These are phyloP conservation scores for Semnopithecus entellus DNA, from an alignment of 2,113 vertebrate species.

Conservation along the genomic window DNA sequence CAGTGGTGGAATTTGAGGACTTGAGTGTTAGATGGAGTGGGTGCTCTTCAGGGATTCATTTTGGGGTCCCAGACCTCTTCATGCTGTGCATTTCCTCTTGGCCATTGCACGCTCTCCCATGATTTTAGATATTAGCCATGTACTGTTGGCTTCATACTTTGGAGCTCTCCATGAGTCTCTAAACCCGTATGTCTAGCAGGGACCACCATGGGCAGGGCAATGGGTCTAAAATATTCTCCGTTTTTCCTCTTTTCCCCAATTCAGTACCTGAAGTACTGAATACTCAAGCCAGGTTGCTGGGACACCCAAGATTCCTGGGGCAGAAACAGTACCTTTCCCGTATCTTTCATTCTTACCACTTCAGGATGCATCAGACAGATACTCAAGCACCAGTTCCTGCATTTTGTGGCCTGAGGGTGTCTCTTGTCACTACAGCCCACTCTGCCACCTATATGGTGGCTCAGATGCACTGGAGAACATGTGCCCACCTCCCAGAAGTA, in stretches of 20 bases:
- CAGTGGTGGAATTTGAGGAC: rapidly evolving
- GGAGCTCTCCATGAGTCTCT: not conserved
- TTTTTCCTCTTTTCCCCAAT: not conserved
- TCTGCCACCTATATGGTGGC: not conserved
- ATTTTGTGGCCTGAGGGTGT: not conserved
- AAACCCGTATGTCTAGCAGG: not conserved
- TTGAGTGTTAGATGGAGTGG: not conserved
- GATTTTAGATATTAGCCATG: not conserved
- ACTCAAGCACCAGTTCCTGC: not conserved
- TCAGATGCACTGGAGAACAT: not conserved
- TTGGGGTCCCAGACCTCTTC: not conserved
- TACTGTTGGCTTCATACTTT: not conserved
- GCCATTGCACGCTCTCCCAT: not conserved
- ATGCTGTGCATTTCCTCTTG: not conserved
- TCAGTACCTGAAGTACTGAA: not conserved
- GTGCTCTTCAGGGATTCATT: not conserved
- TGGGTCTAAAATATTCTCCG: not conserved
- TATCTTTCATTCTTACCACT: not conserved
- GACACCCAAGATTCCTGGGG: not conserved
- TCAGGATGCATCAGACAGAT: not conserved
- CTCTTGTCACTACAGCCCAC: not conserved
- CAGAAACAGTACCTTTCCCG: not conserved
- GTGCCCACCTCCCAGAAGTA: not conserved
- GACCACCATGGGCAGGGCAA: not conserved
- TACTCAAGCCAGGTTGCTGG: not conserved